Evolutionary conservation across 2,888 invertebrate species (phyloP), one percentile per base, ranked within the genome.

Genomic region (Cheilosia impressa): DNA sequence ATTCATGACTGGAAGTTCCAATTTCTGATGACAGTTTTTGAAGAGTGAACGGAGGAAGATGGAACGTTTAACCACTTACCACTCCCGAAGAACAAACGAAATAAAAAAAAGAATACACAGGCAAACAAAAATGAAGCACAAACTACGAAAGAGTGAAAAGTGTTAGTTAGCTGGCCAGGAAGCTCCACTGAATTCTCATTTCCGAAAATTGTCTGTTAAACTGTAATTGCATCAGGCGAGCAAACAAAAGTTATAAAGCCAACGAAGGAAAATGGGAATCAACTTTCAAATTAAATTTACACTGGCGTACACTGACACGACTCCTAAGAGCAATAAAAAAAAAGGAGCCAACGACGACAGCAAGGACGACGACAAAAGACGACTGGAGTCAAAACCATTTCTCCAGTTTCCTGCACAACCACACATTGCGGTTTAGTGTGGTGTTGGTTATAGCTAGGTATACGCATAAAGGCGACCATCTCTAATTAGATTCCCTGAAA

Each of bases 161-260:
- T 80, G 83, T 79, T 84, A 84, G 83, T 79, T 84, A 75, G 79
- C 68, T 63, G 52, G 38, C 45, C 65, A 71, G 69, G 69, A 83
- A 81, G 77, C 81, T 77, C 52, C 71, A 85, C 72, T 81, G 80
- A 81, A 85, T 85, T 77, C 76, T 81, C 85, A 85, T 85, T 85
- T 85, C 85, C 85, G 81, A 85, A 85, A 85, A 85, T 85, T 85
- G 81, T 85, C 85, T 85, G 81, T 85, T 85, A 85, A 85, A 85
- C 85, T 81, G 85, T 85, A 85, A 85, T 85, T 85, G 85, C 81
- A 85, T 85, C 85, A 85, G 81, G 72, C 71, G 76, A 81, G 62
- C 85, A 85, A 85, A 85, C 85, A 85, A 81, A 85, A 85, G 85
- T 85, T 85, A 85, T 77, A 85, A 85, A 85, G 85, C 85, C 85